A percentile compares a stretch with the other conserved stretches of the same genome.
Conservation (phyloP, 2,888 invertebrate genomes). For the Pocota personata region DNA sequence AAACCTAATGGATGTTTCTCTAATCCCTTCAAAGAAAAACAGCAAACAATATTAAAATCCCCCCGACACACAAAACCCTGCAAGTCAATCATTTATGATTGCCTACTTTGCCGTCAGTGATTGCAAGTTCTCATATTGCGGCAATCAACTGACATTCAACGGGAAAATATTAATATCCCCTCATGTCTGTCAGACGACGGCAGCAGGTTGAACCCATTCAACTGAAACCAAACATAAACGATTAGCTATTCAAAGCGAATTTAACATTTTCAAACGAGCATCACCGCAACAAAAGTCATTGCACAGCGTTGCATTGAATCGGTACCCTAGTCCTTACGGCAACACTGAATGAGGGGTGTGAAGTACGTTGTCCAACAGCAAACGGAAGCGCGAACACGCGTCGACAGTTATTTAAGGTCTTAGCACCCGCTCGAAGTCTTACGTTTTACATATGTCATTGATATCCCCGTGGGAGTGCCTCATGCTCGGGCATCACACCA, state of each 20-base stretch:
- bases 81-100: conserved; percentile 65
- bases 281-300: conserved; percentile 68
- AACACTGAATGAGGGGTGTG: conserved; percentile 52
- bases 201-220: conserved; percentile 69
- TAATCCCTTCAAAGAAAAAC: conserved; percentile 46
- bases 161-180: conserved; percentile 61
- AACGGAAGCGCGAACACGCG: conserved; percentile 78
- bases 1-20: conserved; percentile 52
- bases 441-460: conserved; percentile 83
- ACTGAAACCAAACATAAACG: conserved; percentile 73
- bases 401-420: conserved; percentile 80
- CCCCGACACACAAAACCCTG: conserved; percentile 13
- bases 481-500: conserved; percentile 76
- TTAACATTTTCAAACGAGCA: conserved; percentile 64
- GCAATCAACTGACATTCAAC: conserved; percentile 75
- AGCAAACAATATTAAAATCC: conserved; percentile 21
- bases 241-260: conserved; percentile 72
- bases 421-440: conserved; percentile 80
- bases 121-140: conserved; percentile 78
- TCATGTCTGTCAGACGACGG: conserved; percentile 48
- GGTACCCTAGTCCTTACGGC: conserved; percentile 1
- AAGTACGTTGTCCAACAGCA: conserved; percentile 50
- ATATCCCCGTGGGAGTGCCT: conserved; percentile 83
- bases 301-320: conserved; percentile 53
- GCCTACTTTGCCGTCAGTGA: conserved; percentile 41